Evolutionary conservation across 1,140 invertebrate species (phyloP).

Genomic region (Cyphomyrmex costatus): DNA sequence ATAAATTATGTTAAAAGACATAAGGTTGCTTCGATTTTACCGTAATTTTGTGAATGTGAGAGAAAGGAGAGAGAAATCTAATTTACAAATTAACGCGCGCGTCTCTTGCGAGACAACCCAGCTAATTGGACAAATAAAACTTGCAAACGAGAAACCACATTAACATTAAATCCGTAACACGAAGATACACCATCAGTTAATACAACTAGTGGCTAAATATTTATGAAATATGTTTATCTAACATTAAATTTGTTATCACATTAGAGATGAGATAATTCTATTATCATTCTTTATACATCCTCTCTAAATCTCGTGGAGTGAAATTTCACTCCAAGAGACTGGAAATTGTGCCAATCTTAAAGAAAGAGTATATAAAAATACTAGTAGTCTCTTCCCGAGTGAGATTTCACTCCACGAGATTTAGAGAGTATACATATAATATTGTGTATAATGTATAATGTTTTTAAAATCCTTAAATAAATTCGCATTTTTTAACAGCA

Average conservation of each 20-base stretch:
- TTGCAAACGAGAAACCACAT: conserved; percentile 24
- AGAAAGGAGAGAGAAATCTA: neutral
- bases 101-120: neutral
- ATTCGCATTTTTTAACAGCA: no score
- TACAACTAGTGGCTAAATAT: conserved; percentile 32
- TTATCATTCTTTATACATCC: neutral
- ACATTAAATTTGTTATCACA: neutral
- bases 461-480: neutral
- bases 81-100: conserved; percentile 31
- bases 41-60: neutral
- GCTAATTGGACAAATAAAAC: conserved; percentile 54
- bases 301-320: no score
- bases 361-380: no score
- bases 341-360: no score
- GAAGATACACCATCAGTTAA: neutral
- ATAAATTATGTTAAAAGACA: neutral
- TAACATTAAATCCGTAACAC: conserved; percentile 1
- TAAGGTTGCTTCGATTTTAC: neutral
- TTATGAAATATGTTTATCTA: conserved; percentile 32
- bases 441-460: neutral
- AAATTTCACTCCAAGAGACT: no score
- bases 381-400: no score
- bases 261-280: neutral
- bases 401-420: no score
- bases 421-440: neutral